A percentile compares a stretch with the other conserved stretches of the same genome.
Evolutionary conservation across 2,113 vertebrate species (phyloP).

Genomic region (Alligator mississippiensis): DNA sequence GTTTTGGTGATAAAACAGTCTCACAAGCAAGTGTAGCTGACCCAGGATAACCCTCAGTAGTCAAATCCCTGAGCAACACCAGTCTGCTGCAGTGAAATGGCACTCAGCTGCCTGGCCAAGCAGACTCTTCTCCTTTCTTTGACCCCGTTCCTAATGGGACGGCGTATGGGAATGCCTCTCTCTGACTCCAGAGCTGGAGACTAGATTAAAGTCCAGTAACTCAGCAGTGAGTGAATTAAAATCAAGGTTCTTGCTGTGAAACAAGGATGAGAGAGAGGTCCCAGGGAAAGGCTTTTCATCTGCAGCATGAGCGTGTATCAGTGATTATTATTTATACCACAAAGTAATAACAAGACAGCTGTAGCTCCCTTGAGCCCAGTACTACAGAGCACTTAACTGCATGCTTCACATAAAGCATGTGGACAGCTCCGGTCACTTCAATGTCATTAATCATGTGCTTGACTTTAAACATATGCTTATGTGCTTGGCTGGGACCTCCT

Average conservation of each 20-base stretch:
- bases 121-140: neutral
- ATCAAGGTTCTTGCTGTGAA: neutral
- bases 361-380: neutral
- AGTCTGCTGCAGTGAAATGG: neutral
- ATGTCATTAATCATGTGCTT: neutral
- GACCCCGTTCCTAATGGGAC: neutral
- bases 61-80: neutral
- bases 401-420: neutral
- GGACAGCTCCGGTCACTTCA: neutral
- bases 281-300: neutral
- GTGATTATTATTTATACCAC: neutral
- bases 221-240: neutral
- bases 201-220: neutral
- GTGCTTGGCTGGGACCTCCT: neutral
- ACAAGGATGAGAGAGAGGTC: neutral
- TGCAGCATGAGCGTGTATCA: neutral
- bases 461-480: neutral
- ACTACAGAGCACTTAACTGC: neutral
- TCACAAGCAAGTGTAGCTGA: neutral
- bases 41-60: neutral
- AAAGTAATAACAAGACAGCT: neutral
- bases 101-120: neutral
- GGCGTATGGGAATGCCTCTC: neutral
- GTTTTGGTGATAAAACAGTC: neutral
- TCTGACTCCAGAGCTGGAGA: neutral